Evolutionary conservation across 2,113 vertebrate genomes (phyloP).

Genomic region (Labrus mixtus): DNA sequence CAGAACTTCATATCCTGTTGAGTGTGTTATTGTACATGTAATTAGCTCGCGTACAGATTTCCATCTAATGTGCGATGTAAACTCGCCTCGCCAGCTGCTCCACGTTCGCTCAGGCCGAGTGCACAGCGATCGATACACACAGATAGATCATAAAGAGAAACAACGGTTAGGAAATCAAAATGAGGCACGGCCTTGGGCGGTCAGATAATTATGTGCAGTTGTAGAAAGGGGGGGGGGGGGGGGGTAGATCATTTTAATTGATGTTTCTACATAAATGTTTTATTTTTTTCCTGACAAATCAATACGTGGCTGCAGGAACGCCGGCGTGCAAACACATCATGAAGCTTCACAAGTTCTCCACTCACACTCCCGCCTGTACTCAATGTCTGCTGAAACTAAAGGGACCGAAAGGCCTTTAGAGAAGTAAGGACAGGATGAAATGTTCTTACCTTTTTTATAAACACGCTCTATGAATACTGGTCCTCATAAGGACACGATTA

Average conservation of each 20-base stretch:
- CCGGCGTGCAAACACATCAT: not conserved
- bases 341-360: not conserved
- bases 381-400: too few species aligned
- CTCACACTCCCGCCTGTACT: not conserved
- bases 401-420: not conserved
- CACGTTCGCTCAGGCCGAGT: too few species aligned
- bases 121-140: slow-evolving; percentile 22
- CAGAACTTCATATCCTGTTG: not conserved
- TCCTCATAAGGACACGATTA: not conserved
- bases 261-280: slow-evolving; percentile 44
- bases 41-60: slow-evolving; percentile 26
- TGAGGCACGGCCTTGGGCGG: slow-evolving; percentile 6
- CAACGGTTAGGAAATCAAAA: slow-evolving; percentile 16
- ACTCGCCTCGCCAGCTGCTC: slow-evolving; percentile 6
- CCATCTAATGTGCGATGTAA: not conserved
- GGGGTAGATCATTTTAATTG: slow-evolving; percentile 15
- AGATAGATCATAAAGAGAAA: slow-evolving; percentile 40
- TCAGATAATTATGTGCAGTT: slow-evolving; percentile 24
- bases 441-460: too few species aligned
- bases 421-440: not conserved
- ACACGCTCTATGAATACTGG: not conserved
- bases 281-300: slow-evolving; percentile 17
- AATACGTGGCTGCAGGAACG: slow-evolving; percentile 6
- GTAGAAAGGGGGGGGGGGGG: too few species aligned
- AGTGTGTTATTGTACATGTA: slow-evolving; percentile 17